Conservation (phyloP, 2,113 vertebrate species). For the Dromiciops gliroides region DNA sequence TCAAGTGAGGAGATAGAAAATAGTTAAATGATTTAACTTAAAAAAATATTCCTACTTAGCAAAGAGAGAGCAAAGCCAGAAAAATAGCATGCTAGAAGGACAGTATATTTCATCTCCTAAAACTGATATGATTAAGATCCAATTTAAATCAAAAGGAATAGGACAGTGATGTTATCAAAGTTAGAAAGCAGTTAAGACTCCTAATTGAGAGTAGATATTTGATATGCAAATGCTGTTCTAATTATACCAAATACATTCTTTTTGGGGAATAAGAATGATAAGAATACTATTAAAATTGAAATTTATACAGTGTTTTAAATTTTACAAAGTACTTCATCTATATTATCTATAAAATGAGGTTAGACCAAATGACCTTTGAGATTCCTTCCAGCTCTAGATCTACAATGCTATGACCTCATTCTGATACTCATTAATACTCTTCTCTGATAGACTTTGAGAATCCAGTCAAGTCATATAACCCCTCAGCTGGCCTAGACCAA, state of each 20-base stretch:
- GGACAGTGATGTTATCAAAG: background rate
- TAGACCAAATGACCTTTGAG: background rate
- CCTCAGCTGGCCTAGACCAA: background rate
- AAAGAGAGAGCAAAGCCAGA: background rate
- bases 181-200: background rate
- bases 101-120: background rate
- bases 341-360: background rate
- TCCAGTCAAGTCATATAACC: background rate
- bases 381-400: background rate
- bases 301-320: background rate
- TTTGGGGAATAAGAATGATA: background rate
- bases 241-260: background rate
- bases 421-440: background rate
- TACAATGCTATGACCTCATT: background rate
- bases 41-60: conserved; percentile 20
- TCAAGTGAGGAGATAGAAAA: background rate
- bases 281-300: background rate
- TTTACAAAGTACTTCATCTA: background rate
- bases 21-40: conserved; percentile 34
- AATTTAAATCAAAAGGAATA: background rate
- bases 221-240: background rate
- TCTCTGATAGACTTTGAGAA: background rate
- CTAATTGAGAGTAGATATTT: background rate
- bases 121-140: background rate
- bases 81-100: background rate